phyloP scores from a whole-genome alignment of 2,113 vertebrate species.

The Oryctolagus cuniculus region DNA sequence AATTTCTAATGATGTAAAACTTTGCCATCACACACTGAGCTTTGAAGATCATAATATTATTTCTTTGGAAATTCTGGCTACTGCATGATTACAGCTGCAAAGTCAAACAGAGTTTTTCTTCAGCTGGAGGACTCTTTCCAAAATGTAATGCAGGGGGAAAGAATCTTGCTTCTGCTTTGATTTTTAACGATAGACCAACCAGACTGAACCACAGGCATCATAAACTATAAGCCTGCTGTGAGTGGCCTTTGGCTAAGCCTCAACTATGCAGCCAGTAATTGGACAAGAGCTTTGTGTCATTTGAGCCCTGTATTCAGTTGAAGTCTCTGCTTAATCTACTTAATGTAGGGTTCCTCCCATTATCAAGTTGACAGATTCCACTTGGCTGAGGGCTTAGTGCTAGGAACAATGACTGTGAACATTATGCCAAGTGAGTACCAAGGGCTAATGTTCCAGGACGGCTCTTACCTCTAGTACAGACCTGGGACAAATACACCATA shows the following conservation, averaged over 20 bases:
- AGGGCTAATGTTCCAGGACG: not conserved
- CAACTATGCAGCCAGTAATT: not conserved
- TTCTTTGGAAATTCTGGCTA: constrained; percentile 35
- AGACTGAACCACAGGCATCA: not conserved
- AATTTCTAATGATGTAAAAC: constrained; percentile 27
- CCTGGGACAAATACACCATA: not conserved
- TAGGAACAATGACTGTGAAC: not conserved
- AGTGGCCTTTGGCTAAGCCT: constrained; percentile 16
- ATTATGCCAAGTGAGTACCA: not conserved
- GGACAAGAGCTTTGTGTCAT: constrained; percentile 22
- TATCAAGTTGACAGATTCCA: not conserved
- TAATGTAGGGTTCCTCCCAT: constrained; percentile 42
- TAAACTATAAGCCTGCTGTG: not conserved
- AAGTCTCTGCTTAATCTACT: constrained; percentile 23
- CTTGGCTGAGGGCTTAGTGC: constrained; percentile 15
- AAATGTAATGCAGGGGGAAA: not conserved
- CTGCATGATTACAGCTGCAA: not conserved
- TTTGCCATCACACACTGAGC: not conserved
- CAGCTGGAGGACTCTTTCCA: constrained; percentile 15
- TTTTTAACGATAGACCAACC: constrained; percentile 40
- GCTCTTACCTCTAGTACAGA: not conserved
- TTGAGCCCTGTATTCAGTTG: constrained; percentile 15
- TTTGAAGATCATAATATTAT: not conserved
- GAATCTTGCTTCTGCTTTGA: constrained; percentile 67
- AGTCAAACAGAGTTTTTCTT: constrained; percentile 21